phyloP scores from a whole-genome alignment of 2,888 invertebrate genomes.

The Drosophila longiperda region DNA sequence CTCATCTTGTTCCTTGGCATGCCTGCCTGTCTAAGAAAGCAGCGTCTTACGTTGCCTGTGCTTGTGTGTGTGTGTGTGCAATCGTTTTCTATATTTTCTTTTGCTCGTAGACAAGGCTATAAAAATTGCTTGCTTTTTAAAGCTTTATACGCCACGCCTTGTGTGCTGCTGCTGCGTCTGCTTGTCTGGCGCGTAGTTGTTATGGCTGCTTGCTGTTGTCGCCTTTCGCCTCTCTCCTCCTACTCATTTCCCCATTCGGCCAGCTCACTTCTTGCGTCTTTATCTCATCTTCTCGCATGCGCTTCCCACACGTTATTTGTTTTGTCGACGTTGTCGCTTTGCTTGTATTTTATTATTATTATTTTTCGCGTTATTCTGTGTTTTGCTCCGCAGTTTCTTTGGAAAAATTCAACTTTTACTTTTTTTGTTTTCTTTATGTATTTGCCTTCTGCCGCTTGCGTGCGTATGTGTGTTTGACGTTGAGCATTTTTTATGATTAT shows the following conservation, averaged over 20 bases:
- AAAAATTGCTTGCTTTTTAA: conserved; percentile 71
- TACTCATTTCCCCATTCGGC: background rate
- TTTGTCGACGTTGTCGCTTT: conserved; percentile 62
- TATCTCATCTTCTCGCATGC: conserved; percentile 62
- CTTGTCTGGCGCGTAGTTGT: conserved; percentile 68
- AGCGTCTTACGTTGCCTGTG: conserved; percentile 38
- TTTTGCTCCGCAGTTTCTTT: conserved; percentile 80
- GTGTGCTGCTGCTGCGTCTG: conserved; percentile 64
- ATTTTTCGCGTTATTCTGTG: conserved; percentile 80
- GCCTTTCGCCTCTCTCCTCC: conserved; percentile 21
- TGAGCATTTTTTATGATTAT: conserved; percentile 75
- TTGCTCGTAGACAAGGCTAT: conserved; percentile 71
- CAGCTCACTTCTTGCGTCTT: conserved; percentile 43
- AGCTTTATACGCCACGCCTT: conserved; percentile 58
- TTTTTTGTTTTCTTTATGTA: conserved; percentile 70
- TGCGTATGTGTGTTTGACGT: conserved; percentile 48
- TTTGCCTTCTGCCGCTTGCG: conserved; percentile 60
- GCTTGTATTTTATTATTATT: conserved; percentile 80
- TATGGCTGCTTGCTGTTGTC: conserved; percentile 39
- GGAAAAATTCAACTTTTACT: conserved; percentile 82
- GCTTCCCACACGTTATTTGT: conserved; percentile 69
- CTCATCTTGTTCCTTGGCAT: conserved; percentile 4
- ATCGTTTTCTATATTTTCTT: conserved; percentile 61
- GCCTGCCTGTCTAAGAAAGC: conserved; percentile 64
- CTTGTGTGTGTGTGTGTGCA: conserved; percentile 31